Percentiles rank a stretch among this genome's conserved stretches.
Conservation (phyloP, 1,140 invertebrate species). For the Pseudoatta argentina region DNA sequence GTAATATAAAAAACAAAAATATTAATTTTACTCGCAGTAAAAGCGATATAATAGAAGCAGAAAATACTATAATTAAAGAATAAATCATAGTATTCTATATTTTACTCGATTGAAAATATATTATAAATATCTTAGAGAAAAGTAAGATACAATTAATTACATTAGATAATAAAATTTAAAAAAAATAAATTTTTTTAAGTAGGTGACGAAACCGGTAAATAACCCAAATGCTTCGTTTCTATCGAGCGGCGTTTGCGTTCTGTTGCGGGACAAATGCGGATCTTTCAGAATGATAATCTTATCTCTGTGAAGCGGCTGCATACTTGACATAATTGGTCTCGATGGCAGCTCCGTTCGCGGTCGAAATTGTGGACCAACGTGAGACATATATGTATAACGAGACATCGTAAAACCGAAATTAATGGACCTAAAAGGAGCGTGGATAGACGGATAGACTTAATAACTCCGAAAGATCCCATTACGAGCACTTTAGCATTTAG, state of each 20-base stretch:
- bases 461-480: conserved; percentile 73
- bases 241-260: background rate
- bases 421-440: conserved; percentile 61
- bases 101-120: background rate
- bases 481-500: conserved; percentile 68
- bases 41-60: background rate
- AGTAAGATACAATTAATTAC: background rate
- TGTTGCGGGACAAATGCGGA: conserved; percentile 45
- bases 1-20: background rate
- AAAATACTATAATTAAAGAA: background rate
- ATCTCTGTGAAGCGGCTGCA: conserved; percentile 59
- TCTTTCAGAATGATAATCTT: conserved; percentile 61
- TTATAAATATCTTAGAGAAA: no score
- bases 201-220: background rate
- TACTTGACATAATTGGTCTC: conserved; percentile 52
- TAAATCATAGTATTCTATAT: background rate
- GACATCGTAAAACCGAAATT: conserved; percentile 66
- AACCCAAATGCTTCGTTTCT: conserved; percentile 32
- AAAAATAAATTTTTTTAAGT: background rate
- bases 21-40: background rate
- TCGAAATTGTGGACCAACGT: conserved; percentile 39
- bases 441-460: conserved; percentile 70
- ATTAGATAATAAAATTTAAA: background rate
- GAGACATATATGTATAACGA: conserved; percentile 60
- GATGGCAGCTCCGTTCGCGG: background rate